Base-by-base conservation (phyloP, 2,888 invertebrate species). In the Cynaeus angustus region DNA sequence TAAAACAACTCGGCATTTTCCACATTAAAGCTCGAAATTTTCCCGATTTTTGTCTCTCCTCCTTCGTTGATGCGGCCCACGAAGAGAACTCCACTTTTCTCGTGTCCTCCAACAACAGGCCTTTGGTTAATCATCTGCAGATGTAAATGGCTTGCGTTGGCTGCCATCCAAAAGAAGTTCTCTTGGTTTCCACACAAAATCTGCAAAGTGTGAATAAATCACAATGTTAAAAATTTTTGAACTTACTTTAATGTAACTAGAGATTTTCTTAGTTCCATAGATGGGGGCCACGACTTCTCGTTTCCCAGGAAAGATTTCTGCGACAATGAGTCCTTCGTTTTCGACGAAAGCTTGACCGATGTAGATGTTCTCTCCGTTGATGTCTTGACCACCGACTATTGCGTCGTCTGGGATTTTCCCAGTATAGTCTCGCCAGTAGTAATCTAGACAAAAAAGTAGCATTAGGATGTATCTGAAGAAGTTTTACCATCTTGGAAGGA, bases 161-260 rank as follows among this genome's bases (percentile, higher is more conserved):
- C 37, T 6, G 21, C 8, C 6, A 12, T 13, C 62, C 62, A 62
- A 9, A 37, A 50, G 16, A 62, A 62, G 13, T 62, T 50, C 13
- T 37, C 26, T 26, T 62, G 62, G 4, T 14, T n/a, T 1, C 62
- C 62, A 41, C 62, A 62, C n/a, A 62, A 37, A 33, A 62, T 62
- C 52, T 62, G 12, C 13, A 41, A 12, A 6, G 0, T 10, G 41
- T 6, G 2, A 41, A 41, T 6, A 10, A 13, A 13, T 0, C 2
- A 41, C 7, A 6, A 3, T 1, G 38, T 41, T 2, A n/a, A 6
- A 41, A 10, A 6, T 41, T 13, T 1, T 12, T 3, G 9, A 5
- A 30, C 28, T 8, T 1, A 52, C 52, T 13, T 52, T 52, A 1
- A 28, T 13, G 30, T 52, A 10, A n/a, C 3, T 28, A 3, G 21